Evolutionary conservation across 2,113 vertebrate species (phyloP).

Genomic region (Hiodon alosoides): DNA sequence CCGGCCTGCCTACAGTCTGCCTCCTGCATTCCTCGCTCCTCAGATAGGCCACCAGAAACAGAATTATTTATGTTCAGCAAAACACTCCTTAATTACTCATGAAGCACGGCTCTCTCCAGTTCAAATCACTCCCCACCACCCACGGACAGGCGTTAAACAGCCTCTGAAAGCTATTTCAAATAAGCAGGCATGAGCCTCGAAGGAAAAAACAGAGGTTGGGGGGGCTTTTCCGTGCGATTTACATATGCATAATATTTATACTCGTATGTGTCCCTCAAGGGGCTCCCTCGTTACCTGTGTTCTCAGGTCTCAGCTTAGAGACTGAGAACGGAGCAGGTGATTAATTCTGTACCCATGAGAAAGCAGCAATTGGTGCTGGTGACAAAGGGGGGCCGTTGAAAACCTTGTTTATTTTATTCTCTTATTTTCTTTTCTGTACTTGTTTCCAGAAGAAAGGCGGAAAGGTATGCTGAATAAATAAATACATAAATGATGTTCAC

Average conservation of each 20-base stretch:
- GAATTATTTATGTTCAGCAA: constrained; percentile 99
- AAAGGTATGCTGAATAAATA: no score
- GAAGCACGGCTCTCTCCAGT: constrained; percentile 84
- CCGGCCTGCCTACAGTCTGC: constrained; percentile 60
- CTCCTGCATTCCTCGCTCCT: constrained; percentile 75
- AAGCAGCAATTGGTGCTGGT: constrained; percentile 84
- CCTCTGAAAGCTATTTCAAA: constrained; percentile 99
- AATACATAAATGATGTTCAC: no score
- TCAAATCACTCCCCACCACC: constrained; percentile 87
- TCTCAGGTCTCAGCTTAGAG: constrained; percentile 89
- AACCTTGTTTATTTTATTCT: constrained; percentile 67
- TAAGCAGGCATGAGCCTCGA: constrained; percentile 93
- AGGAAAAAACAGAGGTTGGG: constrained; percentile 58
- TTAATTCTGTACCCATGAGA: constrained; percentile 96
- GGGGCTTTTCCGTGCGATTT: constrained; percentile 90
- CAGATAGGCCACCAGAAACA: constrained; percentile 92
- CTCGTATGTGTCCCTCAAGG: constrained; percentile 89
- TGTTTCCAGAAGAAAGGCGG: neutral
- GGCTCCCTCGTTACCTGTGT: constrained; percentile 97
- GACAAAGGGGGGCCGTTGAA: constrained; percentile 78
- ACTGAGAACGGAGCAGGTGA: constrained; percentile 92
- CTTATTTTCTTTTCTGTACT: neutral
- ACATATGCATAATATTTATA: constrained; percentile 99
- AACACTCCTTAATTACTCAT: constrained; percentile 99
- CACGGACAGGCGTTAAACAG: constrained; percentile 96